Evolutionary conservation across 1,140 invertebrate genomes (phyloP).

Genomic region (Aphaenogaster rudis): DNA sequence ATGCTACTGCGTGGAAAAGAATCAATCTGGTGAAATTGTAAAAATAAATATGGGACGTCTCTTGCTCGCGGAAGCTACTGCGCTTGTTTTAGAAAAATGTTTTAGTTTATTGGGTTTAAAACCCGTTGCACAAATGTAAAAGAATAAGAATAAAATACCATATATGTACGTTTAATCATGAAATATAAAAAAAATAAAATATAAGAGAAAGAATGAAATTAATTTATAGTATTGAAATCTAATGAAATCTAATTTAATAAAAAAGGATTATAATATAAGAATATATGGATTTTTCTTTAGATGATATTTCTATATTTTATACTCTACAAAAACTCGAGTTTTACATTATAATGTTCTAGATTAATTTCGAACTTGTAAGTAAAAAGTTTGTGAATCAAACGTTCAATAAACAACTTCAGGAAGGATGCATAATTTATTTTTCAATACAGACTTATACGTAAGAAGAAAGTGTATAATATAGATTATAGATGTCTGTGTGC

Average conservation of each 20-base stretch:
- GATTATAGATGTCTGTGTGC: too few species aligned
- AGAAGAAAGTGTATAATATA: too few species aligned
- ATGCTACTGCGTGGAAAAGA: conserved; percentile 99
- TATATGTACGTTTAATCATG: background rate
- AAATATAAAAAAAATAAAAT: background rate
- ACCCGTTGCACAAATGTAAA: conserved; percentile 96
- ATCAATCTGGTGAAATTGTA: conserved; percentile 92
- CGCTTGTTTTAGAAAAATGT: conserved; percentile 94
- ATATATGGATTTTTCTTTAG: background rate
- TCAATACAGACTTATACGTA: background rate
- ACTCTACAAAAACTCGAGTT: background rate
- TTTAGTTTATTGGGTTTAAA: conserved; percentile 97
- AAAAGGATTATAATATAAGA: background rate
- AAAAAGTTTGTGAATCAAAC: background rate
- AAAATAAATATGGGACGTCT: conserved; percentile 96
- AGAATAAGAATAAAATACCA: background rate
- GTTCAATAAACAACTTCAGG: background rate
- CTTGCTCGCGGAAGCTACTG: conserved; percentile 97
- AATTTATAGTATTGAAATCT: background rate
- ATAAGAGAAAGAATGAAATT: background rate
- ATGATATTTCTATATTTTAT: background rate
- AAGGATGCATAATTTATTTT: background rate
- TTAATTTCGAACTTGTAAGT: background rate
- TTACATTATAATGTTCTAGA: background rate
- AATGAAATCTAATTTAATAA: conserved; percentile 24